Evolutionary conservation across 2,888 invertebrate genomes (phyloP).

Genomic region (Punctoribates punctum): DNA sequence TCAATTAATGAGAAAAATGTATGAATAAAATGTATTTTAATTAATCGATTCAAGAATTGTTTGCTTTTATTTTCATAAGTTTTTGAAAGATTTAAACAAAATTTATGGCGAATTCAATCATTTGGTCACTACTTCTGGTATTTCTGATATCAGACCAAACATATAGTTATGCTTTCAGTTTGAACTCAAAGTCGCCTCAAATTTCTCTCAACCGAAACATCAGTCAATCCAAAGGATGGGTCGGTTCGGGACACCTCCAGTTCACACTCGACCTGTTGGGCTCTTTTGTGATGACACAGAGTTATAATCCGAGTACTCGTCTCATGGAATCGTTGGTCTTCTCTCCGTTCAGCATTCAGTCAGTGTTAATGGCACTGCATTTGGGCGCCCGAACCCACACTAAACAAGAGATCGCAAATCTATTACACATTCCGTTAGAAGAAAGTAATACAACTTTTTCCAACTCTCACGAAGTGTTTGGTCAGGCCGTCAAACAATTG

Average conservation of each 20-base stretch:
- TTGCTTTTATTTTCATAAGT: conserved; percentile 4
- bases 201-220: conserved; percentile 1
- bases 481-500: conserved; percentile 46
- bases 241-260: conserved; percentile 43
- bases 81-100: neutral
- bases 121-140: neutral
- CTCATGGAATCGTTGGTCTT: conserved; percentile 50
- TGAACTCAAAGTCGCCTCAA: neutral
- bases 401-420: conserved; percentile 48
- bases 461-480: conserved; percentile 47
- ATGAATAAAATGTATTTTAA: conserved; percentile 8
- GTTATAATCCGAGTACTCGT: conserved; percentile 35
- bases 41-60: neutral
- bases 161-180: conserved; percentile 1
- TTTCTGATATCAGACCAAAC: neutral
- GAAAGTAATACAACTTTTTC: conserved; percentile 42
- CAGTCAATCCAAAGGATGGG: conserved; percentile 39
- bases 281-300: conserved; percentile 41
- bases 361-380: conserved; percentile 54
- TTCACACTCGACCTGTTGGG: conserved; percentile 44
- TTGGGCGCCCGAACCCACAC: conserved; percentile 54
- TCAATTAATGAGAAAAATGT: neutral
- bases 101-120: neutral
- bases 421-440: conserved; percentile 44
- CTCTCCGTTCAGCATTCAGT: conserved; percentile 54